A percentile compares a stretch with the other conserved stretches of the same genome.
Evolutionary conservation across 2,888 invertebrate genomes (phyloP).

Genomic region (Adineta ricciae): DNA sequence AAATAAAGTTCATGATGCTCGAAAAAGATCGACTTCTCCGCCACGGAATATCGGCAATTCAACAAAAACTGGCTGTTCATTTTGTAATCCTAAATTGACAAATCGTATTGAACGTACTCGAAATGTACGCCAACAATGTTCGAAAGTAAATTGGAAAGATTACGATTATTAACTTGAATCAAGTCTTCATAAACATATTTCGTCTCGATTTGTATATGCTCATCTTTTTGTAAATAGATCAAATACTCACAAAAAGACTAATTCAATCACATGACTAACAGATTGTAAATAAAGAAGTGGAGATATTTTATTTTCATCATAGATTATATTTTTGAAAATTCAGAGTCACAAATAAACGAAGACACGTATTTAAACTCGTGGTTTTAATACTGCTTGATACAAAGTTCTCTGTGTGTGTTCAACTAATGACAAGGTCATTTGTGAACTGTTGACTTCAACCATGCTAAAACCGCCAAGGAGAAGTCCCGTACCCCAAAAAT

Average conservation of each 20-base stretch:
- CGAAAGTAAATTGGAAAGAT: background rate
- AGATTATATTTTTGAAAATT: too few species aligned
- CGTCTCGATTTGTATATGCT: too few species aligned
- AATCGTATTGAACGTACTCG: background rate
- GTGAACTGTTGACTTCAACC: conserved; percentile 19
- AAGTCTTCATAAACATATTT: too few species aligned
- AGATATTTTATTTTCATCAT: too few species aligned
- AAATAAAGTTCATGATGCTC: background rate
- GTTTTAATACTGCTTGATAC: conserved; percentile 32
- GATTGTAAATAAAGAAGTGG: too few species aligned
- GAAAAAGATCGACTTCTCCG: background rate
- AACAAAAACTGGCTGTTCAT: background rate
- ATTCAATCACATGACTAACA: too few species aligned
- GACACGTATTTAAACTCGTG: background rate
- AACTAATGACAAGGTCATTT: conserved; percentile 34
- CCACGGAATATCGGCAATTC: background rate
- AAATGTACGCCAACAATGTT: background rate
- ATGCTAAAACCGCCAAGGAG: conserved; percentile 38
- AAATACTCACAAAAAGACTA: too few species aligned
- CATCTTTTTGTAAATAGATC: too few species aligned
- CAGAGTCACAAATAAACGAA: too few species aligned
- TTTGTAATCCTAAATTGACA: background rate
- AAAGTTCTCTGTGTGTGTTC: conserved; percentile 32
- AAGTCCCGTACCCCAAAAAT: conserved; percentile 46
- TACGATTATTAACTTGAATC: background rate